Base-by-base conservation (phyloP, 2,113 vertebrate genomes). In the Sula dactylatra region DNA sequence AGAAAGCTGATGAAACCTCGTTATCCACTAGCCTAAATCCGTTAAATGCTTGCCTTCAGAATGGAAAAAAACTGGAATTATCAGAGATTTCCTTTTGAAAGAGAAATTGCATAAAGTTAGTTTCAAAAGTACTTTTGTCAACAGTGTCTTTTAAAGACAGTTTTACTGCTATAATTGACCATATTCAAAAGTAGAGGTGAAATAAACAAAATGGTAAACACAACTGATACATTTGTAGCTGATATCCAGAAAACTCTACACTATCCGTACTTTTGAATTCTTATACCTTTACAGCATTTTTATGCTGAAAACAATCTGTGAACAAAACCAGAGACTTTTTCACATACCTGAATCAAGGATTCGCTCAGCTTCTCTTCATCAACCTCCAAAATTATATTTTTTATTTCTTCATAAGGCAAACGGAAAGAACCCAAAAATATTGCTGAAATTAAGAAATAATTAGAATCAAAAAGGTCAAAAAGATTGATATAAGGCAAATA, bases 381-480 rank as follows among this genome's bases (percentile, higher is more conserved):
- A 86, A 99, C 99, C 92, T 99, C 98, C 96, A 99, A 97, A 97
- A 99, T 98, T 14, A 98, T 98, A 97, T 98, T 99, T 97, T 99
- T 99, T 95, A 99, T 99, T 97, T 99, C 99, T 97, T 99, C 99
- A 81, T 99, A 99, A 97, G 99, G 98, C 99, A 99, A 98, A 88
- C 99, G 99, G 97, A 99, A 99, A 78, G 99, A 99, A 95, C 99
- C 99, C 95, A 99, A 97, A 98, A 99, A 99, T 98, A 99, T 99
- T 93, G 99, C 99, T 99, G 98, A 96, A 99, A 98, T 96, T 92
- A 97, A 89, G 1, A 93, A 80, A 85, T 44, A 66, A 88, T 95
- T 96, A 96, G 64, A 97, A 86, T 27, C 14, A 54, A 32, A 61
- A 79, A 85, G 8, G 14, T 54, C 12, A 56, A 31, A 36, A 59